Percentiles rank a stretch among this genome's conserved stretches.
Conservation (phyloP, 2,797 vertebrate genomes). For the Mionectes olivaceus region DNA sequence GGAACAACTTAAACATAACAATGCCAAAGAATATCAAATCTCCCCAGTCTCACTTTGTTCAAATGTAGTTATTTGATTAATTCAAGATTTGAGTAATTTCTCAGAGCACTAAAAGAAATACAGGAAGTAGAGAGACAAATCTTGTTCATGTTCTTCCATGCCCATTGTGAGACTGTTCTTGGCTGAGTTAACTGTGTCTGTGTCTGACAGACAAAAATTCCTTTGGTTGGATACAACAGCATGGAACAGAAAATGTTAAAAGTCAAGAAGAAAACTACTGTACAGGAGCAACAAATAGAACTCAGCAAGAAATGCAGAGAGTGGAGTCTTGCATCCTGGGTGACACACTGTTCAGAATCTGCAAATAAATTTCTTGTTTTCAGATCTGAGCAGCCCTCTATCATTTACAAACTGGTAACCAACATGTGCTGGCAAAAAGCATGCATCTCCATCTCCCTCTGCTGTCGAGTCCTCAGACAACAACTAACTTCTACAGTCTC, state of each 20-base stretch:
- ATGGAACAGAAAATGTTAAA: not conserved
- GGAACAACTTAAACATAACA: not conserved
- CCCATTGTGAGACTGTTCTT: not conserved
- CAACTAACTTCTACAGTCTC: not conserved
- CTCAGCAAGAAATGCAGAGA: not conserved
- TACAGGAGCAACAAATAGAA: not conserved
- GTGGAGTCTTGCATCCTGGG: not conserved
- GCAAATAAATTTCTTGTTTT: not conserved
- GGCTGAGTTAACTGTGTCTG: not conserved
- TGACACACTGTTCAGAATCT: not conserved
- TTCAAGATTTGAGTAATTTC: not conserved
- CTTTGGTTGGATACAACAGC: not conserved
- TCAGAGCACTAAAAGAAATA: not conserved
- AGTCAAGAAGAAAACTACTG: not conserved
- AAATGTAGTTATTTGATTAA: not conserved
- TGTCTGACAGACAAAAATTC: not conserved
- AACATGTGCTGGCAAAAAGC: not conserved
- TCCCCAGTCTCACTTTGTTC: not conserved
- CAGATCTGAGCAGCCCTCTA: not conserved
- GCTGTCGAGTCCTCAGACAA: slow-evolving; percentile 19
- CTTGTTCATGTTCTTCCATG: not conserved
- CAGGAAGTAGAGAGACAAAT: not conserved
- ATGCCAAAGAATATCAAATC: not conserved
- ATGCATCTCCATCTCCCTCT: slow-evolving; percentile 46
- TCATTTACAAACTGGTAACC: not conserved